Conservation (phyloP, 1,140 invertebrate genomes). For the Drosophila ohnishii region DNA sequence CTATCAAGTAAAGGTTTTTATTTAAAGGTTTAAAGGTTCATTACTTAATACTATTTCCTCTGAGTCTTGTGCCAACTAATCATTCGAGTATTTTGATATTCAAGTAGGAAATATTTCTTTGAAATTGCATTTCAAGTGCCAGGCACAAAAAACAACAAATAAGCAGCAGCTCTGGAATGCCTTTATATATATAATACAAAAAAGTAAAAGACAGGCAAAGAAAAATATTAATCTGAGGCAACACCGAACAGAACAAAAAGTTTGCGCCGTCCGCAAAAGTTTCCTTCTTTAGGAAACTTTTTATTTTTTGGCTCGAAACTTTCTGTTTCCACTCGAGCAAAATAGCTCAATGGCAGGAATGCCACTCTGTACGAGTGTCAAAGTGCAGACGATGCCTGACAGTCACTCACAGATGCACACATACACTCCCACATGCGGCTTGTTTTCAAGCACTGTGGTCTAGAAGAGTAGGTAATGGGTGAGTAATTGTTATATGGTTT, state of each 20-base stretch:
- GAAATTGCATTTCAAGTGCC: slow-evolving; percentile 63
- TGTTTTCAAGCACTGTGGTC: slow-evolving; percentile 31
- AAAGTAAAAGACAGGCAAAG: slow-evolving; percentile 19
- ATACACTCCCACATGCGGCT: slow-evolving; percentile 21
- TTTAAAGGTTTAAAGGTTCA: too few relatives aligned
- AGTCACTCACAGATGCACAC: slow-evolving; percentile 28
- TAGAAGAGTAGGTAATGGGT: neutral
- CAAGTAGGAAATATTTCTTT: slow-evolving; percentile 60
- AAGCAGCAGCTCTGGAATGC: slow-evolving; percentile 43
- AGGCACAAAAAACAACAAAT: slow-evolving; percentile 34
- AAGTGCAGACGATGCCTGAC: slow-evolving; percentile 34
- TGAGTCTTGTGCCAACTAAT: slow-evolving; percentile 9
- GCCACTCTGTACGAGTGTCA: slow-evolving; percentile 16
- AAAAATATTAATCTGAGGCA: slow-evolving; percentile 68
- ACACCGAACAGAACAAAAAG: slow-evolving; percentile 47
- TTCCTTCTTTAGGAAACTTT: slow-evolving; percentile 46
- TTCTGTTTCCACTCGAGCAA: slow-evolving; percentile 38
- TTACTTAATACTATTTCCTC: too few relatives aligned
- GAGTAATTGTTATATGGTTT: slow-evolving; percentile 11
- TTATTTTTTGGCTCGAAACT: slow-evolving; percentile 41
- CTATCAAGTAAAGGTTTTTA: too few relatives aligned
- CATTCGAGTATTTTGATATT: slow-evolving; percentile 56
- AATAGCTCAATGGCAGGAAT: slow-evolving; percentile 53
- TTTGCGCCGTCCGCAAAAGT: slow-evolving; percentile 50
- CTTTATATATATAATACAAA: slow-evolving; percentile 29